Evolutionary conservation across 1,140 invertebrate species (phyloP).

Genomic region (Ostrea denselamellosa): DNA sequence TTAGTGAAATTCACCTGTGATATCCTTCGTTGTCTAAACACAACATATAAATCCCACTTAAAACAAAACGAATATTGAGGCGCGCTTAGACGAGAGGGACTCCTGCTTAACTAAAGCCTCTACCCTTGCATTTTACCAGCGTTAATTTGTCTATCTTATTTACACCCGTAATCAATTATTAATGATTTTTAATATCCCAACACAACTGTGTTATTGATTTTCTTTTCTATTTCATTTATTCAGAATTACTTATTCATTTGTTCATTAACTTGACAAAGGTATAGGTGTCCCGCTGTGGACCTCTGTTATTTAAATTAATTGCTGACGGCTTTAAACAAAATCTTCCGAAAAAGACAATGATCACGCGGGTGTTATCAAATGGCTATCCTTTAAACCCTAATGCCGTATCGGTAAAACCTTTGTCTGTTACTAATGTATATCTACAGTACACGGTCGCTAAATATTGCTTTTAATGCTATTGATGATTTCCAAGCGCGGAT

Average conservation of each 20-base stretch:
- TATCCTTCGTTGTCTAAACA: not conserved
- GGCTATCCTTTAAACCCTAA: not conserved
- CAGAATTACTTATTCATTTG: no score
- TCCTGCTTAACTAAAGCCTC: no score
- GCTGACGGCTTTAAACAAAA: conserved; percentile 27
- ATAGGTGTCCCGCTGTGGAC: not conserved
- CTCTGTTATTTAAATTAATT: not conserved
- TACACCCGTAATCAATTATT: conserved; percentile 1
- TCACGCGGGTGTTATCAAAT: not conserved
- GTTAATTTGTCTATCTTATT: not conserved
- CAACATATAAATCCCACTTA: not conserved
- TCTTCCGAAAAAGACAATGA: conserved; percentile 10
- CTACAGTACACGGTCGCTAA: not conserved
- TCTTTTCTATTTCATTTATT: not conserved
- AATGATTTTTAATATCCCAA: not conserved
- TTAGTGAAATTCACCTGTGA: not conserved
- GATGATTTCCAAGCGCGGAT: no score
- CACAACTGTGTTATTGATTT: not conserved
- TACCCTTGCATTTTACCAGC: not conserved
- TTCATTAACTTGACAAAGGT: no score
- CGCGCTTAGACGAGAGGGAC: not conserved
- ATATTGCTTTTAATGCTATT: not conserved
- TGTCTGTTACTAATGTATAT: not conserved
- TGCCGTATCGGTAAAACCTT: not conserved
- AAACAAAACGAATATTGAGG: conserved; percentile 13